Conservation (phyloP, 2,888 invertebrate genomes). For the Apodemia zela region DNA sequence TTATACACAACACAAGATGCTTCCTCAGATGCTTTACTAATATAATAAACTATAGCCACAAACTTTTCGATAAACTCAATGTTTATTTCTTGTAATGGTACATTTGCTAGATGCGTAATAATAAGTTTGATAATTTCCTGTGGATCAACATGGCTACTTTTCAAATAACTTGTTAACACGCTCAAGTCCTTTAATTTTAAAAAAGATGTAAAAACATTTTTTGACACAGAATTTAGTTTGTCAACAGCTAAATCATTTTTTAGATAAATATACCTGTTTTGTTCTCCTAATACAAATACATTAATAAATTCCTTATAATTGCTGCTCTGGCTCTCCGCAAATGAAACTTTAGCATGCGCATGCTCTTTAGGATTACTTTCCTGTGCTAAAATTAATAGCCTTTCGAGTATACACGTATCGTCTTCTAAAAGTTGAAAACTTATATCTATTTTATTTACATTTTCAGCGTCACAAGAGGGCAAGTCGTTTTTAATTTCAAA, state of each 20-base stretch:
- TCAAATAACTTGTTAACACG: constrained; percentile 46
- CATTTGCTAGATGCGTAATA: constrained; percentile 86
- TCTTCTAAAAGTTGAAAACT: constrained; percentile 69
- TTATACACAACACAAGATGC: constrained; percentile 83
- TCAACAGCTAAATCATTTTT: constrained; percentile 51
- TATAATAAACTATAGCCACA: constrained; percentile 81
- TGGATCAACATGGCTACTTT: constrained; percentile 61
- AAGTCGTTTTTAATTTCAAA: constrained; percentile 38
- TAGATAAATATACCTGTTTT: constrained; percentile 45
- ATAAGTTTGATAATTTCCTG: constrained; percentile 85
- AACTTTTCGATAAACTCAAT: constrained; percentile 84
- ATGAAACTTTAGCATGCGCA: constrained; percentile 76
- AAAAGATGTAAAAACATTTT: constrained; percentile 65
- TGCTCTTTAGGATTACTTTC: constrained; percentile 63
- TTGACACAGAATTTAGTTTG: constrained; percentile 52
- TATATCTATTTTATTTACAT: constrained; percentile 18
- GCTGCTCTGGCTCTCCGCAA: constrained; percentile 71
- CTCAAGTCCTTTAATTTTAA: constrained; percentile 57
- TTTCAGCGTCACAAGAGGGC: constrained; percentile 22
- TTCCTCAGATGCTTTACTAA: constrained; percentile 83
- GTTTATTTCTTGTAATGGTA: constrained; percentile 73
- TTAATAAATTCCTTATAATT: constrained; percentile 78
- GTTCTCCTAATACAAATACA: constrained; percentile 72
- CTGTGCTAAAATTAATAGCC: constrained; percentile 80
- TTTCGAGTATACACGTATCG: constrained; percentile 83